A percentile compares a stretch with the other conserved stretches of the same genome.
phyloP scores from a whole-genome alignment of 2,888 invertebrate species.

The Dolichopus griseipennis region DNA sequence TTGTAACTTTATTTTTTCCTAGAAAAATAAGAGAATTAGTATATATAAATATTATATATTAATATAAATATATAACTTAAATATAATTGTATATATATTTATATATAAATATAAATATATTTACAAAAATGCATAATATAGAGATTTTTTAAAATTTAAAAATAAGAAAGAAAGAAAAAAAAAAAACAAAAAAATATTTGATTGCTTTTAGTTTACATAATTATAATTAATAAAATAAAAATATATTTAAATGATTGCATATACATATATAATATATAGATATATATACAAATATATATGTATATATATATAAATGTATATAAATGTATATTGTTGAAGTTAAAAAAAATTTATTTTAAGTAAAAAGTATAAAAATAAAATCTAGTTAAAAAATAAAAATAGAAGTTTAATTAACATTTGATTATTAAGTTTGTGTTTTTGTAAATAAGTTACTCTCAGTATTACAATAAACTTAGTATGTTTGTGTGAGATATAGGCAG shows the following conservation, averaged over 20 bases:
- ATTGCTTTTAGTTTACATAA: background rate
- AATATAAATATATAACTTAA: background rate
- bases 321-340: slow-evolving; percentile 4
- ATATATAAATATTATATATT: background rate
- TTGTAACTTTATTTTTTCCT: background rate
- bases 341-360: background rate
- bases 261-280: background rate
- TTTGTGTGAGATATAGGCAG: no score
- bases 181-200: background rate
- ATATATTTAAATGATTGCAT: background rate
- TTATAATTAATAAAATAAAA: background rate
- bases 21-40: background rate
- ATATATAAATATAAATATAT: slow-evolving; percentile 6
- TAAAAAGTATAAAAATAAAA: slow-evolving; percentile 3
- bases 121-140: background rate
- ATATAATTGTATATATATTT: background rate
- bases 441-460: no score
- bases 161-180: background rate
- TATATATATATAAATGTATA: background rate
- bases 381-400: background rate
- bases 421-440: no score
- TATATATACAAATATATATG: background rate
- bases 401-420: no score
- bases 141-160: slow-evolving; percentile 2
- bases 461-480: no score